Base-by-base conservation (phyloP, 2,888 invertebrate species). In the Luperina nickerlii region DNA sequence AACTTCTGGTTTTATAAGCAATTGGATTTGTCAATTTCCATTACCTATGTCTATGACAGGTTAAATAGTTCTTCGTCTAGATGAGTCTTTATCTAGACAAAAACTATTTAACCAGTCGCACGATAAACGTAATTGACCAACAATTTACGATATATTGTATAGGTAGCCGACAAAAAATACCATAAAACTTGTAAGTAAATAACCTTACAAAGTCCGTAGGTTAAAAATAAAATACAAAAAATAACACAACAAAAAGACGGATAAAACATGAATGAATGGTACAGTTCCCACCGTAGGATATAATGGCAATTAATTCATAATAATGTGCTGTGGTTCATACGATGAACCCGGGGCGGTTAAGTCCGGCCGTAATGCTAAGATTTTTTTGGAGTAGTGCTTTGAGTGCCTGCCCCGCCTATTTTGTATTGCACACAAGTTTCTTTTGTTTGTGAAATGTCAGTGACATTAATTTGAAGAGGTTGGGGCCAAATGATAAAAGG, bases 291-390 rank as follows among this genome's bases (percentile, higher is more conserved):
- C 86, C 86, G 86, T 84, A 83, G 80, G 81, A 85, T 75, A 89
- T 87, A 88, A 91, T 88, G 76, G 78, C 90, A 90, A 91, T 92
- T 92, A 90, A 92, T 90, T 90, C 76, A 85, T 90, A 88, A 90
- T 90, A 45, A n/a, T 85, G 85, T 75, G 57, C 83, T 82, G 85
- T 88, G 90, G 90, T 79, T 65, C 86, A 89, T 89, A 87, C 72
- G 60, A 81, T 78, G 69, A 82, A 85, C 86, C 86, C 45, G 38
- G 66, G 62, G 68, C 27, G 65, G 63, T 11, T n/a, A 54, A 54
- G 42, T 20, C 20, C 32, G 48, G 62, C 9, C 11, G 54, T 27
- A 63, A n/a, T 48, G 48, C 4, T 13, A n/a, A 54, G 54, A 45
- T 57, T 69, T 72, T 27, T n/a, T n/a, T n/a, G 7, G 38, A 38